Percentiles rank a stretch among this genome's conserved stretches.
phyloP scores from a whole-genome alignment of 2,113 vertebrate species.

The Pollachius pollachius region DNA sequence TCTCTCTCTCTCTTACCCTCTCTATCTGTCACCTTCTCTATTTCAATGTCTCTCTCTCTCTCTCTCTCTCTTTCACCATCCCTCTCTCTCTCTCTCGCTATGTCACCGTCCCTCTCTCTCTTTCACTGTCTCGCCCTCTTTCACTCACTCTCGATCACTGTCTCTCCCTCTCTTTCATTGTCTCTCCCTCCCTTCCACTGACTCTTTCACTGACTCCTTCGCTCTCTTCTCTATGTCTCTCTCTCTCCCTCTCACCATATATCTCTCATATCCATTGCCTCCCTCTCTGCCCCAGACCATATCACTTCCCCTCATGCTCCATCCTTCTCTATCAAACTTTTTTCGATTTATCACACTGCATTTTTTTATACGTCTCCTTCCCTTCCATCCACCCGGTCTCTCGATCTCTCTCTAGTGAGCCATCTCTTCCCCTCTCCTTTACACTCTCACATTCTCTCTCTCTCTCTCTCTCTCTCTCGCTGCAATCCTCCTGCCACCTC shows the following conservation, averaged over 20 bases:
- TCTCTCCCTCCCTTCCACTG: background rate
- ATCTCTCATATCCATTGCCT: too few species aligned
- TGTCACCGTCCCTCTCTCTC: background rate
- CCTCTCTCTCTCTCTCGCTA: background rate
- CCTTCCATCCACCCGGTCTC: background rate
- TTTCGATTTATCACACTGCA: too few species aligned
- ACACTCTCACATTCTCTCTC: background rate
- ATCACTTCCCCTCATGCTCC: too few species aligned
- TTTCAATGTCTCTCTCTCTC: background rate
- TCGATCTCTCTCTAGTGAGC: background rate
- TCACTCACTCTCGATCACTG: too few species aligned
- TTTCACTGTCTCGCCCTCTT: too few species aligned
- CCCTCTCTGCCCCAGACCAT: too few species aligned
- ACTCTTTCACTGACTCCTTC: background rate
- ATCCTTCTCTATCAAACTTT: too few species aligned
- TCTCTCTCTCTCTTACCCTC: background rate
- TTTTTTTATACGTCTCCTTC: too few species aligned
- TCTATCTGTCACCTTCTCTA: background rate
- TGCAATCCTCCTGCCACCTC: conserved; percentile 26
- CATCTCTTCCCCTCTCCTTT: too few species aligned
- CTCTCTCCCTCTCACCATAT: conserved; percentile 22
- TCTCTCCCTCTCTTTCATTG: background rate
- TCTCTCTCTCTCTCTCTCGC: conserved; percentile 1
- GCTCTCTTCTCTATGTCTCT: background rate
- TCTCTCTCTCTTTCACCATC: conserved; percentile 24